These are phyloP conservation scores for Phyllostomus discolor DNA, from an alignment of 2,113 vertebrate genomes.

Conservation along the genomic window DNA sequence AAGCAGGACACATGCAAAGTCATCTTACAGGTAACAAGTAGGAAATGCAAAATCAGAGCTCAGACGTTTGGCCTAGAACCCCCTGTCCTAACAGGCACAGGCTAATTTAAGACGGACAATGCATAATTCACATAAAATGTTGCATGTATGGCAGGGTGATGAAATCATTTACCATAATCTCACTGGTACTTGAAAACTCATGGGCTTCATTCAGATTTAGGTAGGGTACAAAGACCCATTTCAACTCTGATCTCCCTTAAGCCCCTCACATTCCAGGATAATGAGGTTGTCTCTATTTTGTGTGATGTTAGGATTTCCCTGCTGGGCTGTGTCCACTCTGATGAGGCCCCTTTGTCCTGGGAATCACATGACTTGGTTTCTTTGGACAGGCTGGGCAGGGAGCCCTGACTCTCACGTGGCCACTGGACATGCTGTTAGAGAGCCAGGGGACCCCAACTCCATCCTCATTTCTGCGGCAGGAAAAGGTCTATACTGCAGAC, in stretches of 20 bases:
- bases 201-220: background rate
- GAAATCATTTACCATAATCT: background rate
- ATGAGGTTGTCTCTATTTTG: conserved; percentile 39
- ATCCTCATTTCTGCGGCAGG: fast-evolving
- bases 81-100: background rate
- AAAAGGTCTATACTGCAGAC: fast-evolving
- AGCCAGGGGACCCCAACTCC: fast-evolving
- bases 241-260: background rate
- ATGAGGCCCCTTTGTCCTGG: conserved; percentile 41
- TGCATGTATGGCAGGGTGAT: fast-evolving
- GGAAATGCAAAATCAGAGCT: background rate
- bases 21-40: background rate
- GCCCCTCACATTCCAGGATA: conserved; percentile 28
- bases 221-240: background rate
- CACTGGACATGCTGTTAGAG: background rate
- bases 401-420: conserved; percentile 1
- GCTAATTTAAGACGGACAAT: background rate
- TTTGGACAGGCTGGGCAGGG: conserved; percentile 23
- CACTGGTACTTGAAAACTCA: background rate
- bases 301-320: conserved; percentile 58
- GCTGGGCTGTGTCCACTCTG: conserved; percentile 21
- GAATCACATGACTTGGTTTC: conserved; percentile 54
- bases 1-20: background rate
- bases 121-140: no score
- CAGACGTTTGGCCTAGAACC: no score